These are phyloP conservation scores for Trypoxylus dichotomus DNA, from an alignment of 1,140 invertebrate species.

Conservation along the genomic window DNA sequence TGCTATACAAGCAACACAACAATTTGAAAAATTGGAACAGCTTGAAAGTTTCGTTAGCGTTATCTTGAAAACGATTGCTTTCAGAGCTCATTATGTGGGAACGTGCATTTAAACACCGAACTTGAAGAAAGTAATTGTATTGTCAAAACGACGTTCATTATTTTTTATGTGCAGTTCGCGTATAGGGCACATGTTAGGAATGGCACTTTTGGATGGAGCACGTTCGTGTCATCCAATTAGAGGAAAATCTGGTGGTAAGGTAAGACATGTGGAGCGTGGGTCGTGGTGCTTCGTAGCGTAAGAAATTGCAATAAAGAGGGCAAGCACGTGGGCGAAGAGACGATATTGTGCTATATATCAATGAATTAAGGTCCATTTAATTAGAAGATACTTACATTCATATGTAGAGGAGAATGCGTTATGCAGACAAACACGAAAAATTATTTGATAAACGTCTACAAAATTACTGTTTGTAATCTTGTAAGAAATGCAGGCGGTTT, in stretches of 20 bases:
- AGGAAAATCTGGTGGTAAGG: slow-evolving; percentile 30
- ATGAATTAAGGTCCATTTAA: slow-evolving; percentile 23
- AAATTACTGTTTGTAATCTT: too few relatives aligned
- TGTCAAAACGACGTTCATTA: slow-evolving; percentile 33
- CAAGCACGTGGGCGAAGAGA: slow-evolving; percentile 1
- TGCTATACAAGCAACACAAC: not conserved
- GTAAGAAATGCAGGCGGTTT: too few relatives aligned
- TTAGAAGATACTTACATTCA: not conserved
- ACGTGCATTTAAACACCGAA: slow-evolving; percentile 30
- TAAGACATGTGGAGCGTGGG: slow-evolving; percentile 27
- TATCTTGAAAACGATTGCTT: slow-evolving; percentile 18
- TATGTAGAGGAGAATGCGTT: not conserved
- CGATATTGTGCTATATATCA: slow-evolving; percentile 19
- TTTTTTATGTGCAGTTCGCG: slow-evolving; percentile 36
- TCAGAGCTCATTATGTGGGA: slow-evolving; percentile 17
- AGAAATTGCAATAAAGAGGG: slow-evolving; percentile 27
- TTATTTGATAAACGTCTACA: too few relatives aligned
- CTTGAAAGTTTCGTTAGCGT: slow-evolving; percentile 5
- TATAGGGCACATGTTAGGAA: slow-evolving; percentile 28
- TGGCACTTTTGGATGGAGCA: slow-evolving; percentile 28
- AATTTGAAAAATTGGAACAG: not conserved
- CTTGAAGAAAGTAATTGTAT: slow-evolving; percentile 31
- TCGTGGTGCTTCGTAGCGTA: not conserved
- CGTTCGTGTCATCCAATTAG: slow-evolving; percentile 36
- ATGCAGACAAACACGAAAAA: not conserved